Conservation (phyloP, 2,113 vertebrate genomes). For the Taurulus bubalis region DNA sequence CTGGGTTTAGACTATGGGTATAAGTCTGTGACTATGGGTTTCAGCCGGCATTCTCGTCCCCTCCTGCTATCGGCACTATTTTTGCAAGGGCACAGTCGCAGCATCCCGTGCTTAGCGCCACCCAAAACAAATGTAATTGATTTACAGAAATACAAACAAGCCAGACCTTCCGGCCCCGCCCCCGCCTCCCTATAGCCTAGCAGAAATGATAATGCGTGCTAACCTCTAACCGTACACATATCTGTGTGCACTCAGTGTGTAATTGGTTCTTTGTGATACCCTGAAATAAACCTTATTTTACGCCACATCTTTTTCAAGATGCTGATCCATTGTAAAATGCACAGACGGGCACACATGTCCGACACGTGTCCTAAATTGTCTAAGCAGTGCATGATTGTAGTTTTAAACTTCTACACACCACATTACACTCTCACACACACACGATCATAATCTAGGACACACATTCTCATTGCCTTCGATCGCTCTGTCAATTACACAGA, state of each 20-base stretch:
- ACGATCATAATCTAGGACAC: slow-evolving; percentile 57
- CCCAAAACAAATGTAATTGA: background rate
- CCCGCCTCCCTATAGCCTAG: background rate
- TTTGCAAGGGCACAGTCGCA: background rate
- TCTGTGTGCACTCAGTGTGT: background rate
- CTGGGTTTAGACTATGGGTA: background rate
- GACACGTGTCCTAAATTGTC: background rate
- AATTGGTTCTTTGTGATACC: background rate
- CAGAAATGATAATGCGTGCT: background rate
- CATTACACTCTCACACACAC: slow-evolving; percentile 33
- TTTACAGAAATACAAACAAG: background rate
- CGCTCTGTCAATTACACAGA: slow-evolving; percentile 73
- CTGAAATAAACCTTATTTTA: slow-evolving; percentile 12
- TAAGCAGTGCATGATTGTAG: slow-evolving; percentile 4
- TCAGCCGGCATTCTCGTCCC: background rate
- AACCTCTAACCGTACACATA: background rate
- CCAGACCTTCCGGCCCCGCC: background rate
- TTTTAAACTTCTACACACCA: slow-evolving; percentile 48
- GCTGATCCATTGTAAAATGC: background rate
- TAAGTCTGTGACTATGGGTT: background rate
- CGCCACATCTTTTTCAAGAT: background rate
- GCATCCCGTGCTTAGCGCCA: background rate
- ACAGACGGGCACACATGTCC: background rate
- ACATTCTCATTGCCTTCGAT: slow-evolving; percentile 59
- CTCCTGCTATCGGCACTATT: background rate